Conservation (phyloP, 2,113 vertebrate species). For the Coturnix japonica region DNA sequence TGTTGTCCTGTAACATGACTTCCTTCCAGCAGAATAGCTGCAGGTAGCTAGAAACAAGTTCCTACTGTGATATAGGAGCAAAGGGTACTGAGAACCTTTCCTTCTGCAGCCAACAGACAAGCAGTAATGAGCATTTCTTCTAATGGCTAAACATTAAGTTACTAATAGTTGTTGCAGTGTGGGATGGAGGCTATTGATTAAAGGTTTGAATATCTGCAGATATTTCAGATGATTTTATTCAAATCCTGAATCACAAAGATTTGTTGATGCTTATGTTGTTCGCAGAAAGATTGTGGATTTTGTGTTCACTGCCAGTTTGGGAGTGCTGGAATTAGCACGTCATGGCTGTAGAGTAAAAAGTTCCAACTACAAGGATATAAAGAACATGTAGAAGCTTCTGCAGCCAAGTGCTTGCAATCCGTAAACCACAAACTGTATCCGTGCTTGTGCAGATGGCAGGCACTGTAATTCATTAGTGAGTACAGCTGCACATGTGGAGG, state of each 20-base stretch:
- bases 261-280: accelerated
- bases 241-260: not conserved
- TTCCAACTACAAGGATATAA: not conserved
- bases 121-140: not conserved
- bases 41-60: not conserved
- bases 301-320: not conserved
- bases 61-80: not conserved
- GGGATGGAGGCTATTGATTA: not conserved
- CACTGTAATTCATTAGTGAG: not conserved
- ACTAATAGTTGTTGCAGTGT: not conserved
- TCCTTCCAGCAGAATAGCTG: not conserved
- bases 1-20: not conserved
- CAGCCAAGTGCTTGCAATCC: not conserved
- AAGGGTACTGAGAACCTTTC: not conserved
- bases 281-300: not conserved
- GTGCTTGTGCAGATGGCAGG: not conserved
- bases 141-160: not conserved
- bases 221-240: not conserved
- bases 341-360: not conserved
- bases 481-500: not conserved
- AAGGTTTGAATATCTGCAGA: not conserved
- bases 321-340: not conserved
- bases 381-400: conserved; percentile 12
- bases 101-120: not conserved
- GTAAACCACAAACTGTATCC: not conserved